These are phyloP conservation scores for Micronycteris hirsuta DNA, from an alignment of 2,113 vertebrate species.

Conservation along the genomic window DNA sequence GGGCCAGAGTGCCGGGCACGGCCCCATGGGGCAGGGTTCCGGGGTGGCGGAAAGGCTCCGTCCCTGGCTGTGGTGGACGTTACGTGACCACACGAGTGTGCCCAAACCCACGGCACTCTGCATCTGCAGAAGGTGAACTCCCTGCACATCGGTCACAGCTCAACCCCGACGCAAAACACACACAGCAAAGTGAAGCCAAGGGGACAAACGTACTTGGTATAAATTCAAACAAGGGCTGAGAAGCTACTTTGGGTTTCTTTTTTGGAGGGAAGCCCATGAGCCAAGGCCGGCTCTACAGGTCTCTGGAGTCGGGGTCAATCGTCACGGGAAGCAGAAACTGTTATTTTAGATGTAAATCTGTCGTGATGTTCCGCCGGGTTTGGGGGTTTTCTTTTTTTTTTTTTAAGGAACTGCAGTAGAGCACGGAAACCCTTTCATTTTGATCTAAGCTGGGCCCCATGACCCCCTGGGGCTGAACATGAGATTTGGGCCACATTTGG, in stretches of 20 bases:
- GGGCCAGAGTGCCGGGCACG: accelerated
- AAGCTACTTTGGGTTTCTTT: not conserved
- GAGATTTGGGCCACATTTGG: accelerated
- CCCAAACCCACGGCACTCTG: accelerated
- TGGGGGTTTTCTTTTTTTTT: not conserved
- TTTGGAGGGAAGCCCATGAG: not conserved
- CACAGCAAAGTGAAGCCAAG: not conserved
- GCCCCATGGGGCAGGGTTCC: accelerated
- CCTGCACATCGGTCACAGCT: accelerated
- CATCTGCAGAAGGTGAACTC: accelerated
- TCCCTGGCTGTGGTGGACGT: accelerated
- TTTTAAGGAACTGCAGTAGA: not conserved
- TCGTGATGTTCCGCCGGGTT: not conserved
- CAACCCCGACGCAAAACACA: not conserved
- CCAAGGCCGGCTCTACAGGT: accelerated
- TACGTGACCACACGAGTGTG: accelerated
- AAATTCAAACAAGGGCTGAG: accelerated
- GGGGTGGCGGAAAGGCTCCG: not conserved
- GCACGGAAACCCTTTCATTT: not conserved
- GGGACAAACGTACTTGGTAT: accelerated
- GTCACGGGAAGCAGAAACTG: not conserved
- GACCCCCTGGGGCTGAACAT: not conserved
- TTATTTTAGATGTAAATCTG: accelerated
- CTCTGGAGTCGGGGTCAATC: accelerated
- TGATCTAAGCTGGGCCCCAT: not conserved